Percentiles rank a stretch among this genome's conserved stretches.
Conservation (phyloP, 2,113 vertebrate genomes). For the Chitala chitala region DNA sequence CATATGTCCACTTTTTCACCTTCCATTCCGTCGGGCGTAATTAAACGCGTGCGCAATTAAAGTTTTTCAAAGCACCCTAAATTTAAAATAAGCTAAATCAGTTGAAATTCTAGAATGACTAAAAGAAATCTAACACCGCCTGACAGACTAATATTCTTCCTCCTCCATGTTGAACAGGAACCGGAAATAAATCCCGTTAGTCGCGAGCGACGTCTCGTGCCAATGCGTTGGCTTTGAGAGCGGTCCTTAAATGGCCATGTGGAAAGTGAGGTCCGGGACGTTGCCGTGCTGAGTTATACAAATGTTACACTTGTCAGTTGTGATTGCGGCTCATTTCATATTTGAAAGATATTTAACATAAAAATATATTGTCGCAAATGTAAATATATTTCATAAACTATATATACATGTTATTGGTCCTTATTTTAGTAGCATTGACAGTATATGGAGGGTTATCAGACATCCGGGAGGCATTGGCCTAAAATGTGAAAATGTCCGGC, state of each 20-base stretch:
- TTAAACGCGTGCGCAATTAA: background rate
- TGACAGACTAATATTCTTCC: background rate
- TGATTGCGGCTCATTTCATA: no score
- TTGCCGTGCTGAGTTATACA: background rate
- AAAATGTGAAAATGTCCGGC: no score
- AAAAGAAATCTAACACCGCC: conserved; percentile 2
- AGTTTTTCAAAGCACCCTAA: background rate
- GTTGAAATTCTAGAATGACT: background rate
- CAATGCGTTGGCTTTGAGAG: background rate
- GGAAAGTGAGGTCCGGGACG: background rate
- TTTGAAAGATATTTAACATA: no score
- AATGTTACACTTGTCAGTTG: background rate
- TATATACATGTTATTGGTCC: no score
- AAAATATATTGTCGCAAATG: no score
- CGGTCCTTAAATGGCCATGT: conserved; percentile 21
- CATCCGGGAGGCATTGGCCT: no score
- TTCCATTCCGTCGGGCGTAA: background rate
- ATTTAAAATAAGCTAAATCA: background rate
- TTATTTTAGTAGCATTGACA: no score
- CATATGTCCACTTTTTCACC: background rate
- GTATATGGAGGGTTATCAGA: no score
- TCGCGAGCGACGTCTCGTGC: background rate
- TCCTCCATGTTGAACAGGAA: conserved; percentile 40
- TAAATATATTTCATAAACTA: no score
- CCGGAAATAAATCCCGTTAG: conserved; percentile 26